phyloP scores from a whole-genome alignment of 2,888 invertebrate species.

The Apoda limacodes region DNA sequence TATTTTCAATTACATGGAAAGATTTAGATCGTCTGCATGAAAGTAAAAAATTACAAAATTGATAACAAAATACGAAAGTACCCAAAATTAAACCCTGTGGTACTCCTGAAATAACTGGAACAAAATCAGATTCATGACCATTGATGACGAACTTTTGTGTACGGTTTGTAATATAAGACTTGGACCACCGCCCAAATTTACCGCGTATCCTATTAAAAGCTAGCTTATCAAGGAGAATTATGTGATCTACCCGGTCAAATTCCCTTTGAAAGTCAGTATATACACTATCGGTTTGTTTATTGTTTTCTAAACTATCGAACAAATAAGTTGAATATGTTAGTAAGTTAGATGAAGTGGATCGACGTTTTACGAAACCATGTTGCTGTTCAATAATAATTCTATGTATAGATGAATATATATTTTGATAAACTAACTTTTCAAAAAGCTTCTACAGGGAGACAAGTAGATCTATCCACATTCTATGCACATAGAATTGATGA shows the following conservation, averaged over 20 bases:
- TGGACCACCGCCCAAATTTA: slow-evolving; percentile 6
- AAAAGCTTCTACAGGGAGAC: not conserved
- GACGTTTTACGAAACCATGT: not conserved
- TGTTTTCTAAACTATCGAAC: not conserved
- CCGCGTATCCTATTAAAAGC: slow-evolving; percentile 10
- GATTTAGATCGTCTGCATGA: too few species aligned
- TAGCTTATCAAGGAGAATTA: slow-evolving; percentile 9
- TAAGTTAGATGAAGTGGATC: not conserved
- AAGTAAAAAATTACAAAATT: too few species aligned
- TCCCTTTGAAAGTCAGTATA: slow-evolving; percentile 11
- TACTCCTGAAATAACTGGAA: slow-evolving; percentile 7
- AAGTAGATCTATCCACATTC: too few species aligned
- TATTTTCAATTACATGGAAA: too few species aligned
- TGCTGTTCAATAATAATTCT: not conserved
- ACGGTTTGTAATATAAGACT: slow-evolving; percentile 11
- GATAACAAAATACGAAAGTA: slow-evolving; percentile 9
- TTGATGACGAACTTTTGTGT: slow-evolving; percentile 9
- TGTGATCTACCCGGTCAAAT: slow-evolving; percentile 13
- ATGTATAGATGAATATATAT: not conserved
- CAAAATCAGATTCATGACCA: slow-evolving; percentile 6
- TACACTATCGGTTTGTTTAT: not conserved
- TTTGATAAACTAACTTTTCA: not conserved
- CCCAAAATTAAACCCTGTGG: slow-evolving; percentile 13
- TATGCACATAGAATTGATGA: too few species aligned
- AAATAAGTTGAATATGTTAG: slow-evolving; percentile 1